These are phyloP conservation scores for Onthophagus taurus DNA, from an alignment of 1,140 invertebrate genomes.

Conservation along the genomic window DNA sequence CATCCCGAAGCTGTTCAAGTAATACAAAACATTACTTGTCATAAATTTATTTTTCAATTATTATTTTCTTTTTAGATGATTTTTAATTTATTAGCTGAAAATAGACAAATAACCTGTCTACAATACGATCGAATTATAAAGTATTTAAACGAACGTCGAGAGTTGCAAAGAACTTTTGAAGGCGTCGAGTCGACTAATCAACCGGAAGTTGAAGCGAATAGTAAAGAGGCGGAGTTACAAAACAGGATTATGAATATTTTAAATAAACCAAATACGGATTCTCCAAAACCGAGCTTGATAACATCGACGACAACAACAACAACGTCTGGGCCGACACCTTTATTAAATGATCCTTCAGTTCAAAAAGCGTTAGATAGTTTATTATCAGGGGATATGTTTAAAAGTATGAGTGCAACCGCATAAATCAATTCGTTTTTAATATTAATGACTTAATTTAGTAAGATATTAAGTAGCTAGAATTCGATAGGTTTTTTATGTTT, in stretches of 20 bases:
- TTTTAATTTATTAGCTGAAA: slow-evolving; percentile 70
- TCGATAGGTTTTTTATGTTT: no score
- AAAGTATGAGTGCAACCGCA: slow-evolving; percentile 37
- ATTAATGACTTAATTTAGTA: no score
- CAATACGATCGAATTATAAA: slow-evolving; percentile 75
- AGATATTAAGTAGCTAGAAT: no score
- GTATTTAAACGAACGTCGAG: slow-evolving; percentile 66
- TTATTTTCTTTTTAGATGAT: slow-evolving; percentile 41
- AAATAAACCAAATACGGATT: slow-evolving; percentile 42
- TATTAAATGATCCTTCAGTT: slow-evolving; percentile 61
- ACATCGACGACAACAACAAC: slow-evolving; percentile 29
- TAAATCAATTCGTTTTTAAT: background rate
- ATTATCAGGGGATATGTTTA: slow-evolving; percentile 52
- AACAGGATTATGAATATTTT: slow-evolving; percentile 77
- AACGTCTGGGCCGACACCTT: slow-evolving; percentile 39
- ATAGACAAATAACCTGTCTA: slow-evolving; percentile 62
- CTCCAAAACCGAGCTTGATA: slow-evolving; percentile 13
- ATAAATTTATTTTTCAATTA: background rate
- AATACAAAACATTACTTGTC: background rate
- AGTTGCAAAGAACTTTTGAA: slow-evolving; percentile 62
- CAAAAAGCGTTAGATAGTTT: slow-evolving; percentile 68
- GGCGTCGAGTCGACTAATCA: slow-evolving; percentile 49
- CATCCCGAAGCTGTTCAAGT: slow-evolving; percentile 63
- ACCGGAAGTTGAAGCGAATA: slow-evolving; percentile 35
- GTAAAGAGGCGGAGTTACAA: slow-evolving; percentile 64